Conservation (phyloP, 2,888 invertebrate species). For the Dasypogon diadema region DNA sequence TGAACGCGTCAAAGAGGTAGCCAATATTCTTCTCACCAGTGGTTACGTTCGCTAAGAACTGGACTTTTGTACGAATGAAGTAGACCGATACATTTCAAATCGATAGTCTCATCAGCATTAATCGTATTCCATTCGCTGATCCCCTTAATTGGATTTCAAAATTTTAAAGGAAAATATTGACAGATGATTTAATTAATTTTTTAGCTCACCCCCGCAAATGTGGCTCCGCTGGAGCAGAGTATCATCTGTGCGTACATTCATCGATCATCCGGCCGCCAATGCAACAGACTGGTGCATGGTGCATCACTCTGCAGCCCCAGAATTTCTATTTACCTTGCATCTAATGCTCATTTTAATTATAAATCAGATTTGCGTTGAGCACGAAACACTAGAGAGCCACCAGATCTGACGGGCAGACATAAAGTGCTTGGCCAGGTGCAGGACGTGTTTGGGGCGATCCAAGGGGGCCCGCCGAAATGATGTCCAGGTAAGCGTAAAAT, state of each 20-base stretch:
- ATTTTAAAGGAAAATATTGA: constrained; percentile 50
- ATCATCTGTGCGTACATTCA: constrained; percentile 7
- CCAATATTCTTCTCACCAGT: background rate
- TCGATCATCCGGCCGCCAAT: background rate
- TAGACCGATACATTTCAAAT: constrained; percentile 47
- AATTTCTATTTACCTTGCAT: constrained; percentile 49
- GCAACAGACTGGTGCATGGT: constrained; percentile 53
- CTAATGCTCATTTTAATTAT: constrained; percentile 55
- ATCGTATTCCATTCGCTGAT: constrained; percentile 38
- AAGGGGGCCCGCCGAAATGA: constrained; percentile 55
- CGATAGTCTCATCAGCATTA: constrained; percentile 42
- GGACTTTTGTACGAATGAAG: constrained; percentile 22
- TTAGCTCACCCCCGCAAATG: constrained; percentile 25
- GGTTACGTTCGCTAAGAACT: background rate
- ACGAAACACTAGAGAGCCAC: constrained; percentile 42
- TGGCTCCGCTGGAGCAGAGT: constrained; percentile 6
- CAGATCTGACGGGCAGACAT: constrained; percentile 42
- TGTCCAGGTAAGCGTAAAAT: constrained; percentile 59
- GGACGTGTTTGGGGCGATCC: constrained; percentile 42
- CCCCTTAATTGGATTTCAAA: constrained; percentile 49
- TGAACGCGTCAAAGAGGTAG: background rate
- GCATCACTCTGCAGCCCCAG: constrained; percentile 40
- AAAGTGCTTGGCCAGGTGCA: background rate
- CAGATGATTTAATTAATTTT: constrained; percentile 51
- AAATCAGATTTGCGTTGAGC: constrained; percentile 49